Evolutionary conservation across 2,797 vertebrate species (phyloP).

Genomic region (Epinephelus awoara): DNA sequence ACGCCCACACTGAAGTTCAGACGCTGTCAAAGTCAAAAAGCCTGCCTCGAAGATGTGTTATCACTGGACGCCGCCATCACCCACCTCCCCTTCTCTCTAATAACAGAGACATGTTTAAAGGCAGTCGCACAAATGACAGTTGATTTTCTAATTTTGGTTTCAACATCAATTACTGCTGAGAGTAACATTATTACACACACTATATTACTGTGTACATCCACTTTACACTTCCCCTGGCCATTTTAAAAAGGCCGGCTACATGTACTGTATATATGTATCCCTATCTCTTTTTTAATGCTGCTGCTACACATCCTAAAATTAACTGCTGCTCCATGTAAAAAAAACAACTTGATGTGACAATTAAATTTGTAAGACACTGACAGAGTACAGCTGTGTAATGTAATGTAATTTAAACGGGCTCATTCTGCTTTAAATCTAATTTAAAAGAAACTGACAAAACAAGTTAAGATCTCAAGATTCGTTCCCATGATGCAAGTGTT

Average conservation of each 20-base stretch:
- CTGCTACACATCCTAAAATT: background rate
- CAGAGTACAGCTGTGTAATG: background rate
- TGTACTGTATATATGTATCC: background rate
- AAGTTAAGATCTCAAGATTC: background rate
- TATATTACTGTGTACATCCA: too few relatives aligned
- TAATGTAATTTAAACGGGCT: background rate
- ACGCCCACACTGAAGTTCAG: background rate
- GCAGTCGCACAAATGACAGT: background rate
- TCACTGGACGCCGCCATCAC: slow-evolving; percentile 11
- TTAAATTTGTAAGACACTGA: background rate
- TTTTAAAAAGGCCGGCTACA: background rate
- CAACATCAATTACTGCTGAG: background rate
- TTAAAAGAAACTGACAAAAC: background rate
- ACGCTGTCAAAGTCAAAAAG: background rate
- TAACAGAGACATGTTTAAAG: too few relatives aligned
- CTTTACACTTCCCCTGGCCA: too few relatives aligned
- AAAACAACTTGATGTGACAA: background rate
- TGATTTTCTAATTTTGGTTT: background rate
- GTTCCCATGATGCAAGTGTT: background rate
- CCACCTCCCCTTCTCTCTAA: background rate
- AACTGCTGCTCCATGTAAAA: background rate
- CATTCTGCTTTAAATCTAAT: background rate
- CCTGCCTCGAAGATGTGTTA: slow-evolving; percentile 7
- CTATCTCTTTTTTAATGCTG: background rate
- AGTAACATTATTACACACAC: background rate